These are phyloP conservation scores for Pseudomyrmex gracilis DNA, from an alignment of 1,140 invertebrate species.

Conservation along the genomic window DNA sequence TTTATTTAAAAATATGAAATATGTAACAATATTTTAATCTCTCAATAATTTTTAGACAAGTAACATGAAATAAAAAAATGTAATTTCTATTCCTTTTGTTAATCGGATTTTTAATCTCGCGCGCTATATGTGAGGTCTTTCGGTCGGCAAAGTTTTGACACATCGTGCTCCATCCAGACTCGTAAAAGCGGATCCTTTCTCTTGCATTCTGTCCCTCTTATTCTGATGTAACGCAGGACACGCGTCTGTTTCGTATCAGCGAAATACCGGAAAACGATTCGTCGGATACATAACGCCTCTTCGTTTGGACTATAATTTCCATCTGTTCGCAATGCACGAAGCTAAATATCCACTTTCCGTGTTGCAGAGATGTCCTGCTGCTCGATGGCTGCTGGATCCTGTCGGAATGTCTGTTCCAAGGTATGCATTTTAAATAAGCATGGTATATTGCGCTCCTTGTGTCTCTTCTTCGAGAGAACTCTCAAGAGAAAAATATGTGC, in stretches of 20 bases:
- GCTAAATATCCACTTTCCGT: slow-evolving; percentile 53
- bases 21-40: background rate
- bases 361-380: slow-evolving; percentile 82
- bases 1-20: background rate
- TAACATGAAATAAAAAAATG: background rate
- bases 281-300: slow-evolving; percentile 10
- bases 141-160: slow-evolving; percentile 63
- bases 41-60: background rate
- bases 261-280: slow-evolving; percentile 55
- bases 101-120: background rate
- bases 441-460: background rate
- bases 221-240: slow-evolving; percentile 70
- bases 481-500: background rate
- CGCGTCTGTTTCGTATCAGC: slow-evolving; percentile 70
- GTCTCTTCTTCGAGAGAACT: background rate
- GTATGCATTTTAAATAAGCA: slow-evolving; percentile 63
- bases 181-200: slow-evolving; percentile 48
- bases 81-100: background rate
- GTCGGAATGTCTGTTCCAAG: slow-evolving; percentile 80
- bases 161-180: slow-evolving; percentile 45
- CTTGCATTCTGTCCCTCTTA: background rate
- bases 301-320: slow-evolving; percentile 33
- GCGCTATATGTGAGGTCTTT: slow-evolving; percentile 54
- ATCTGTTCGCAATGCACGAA: slow-evolving; percentile 44
- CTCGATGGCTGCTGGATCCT: slow-evolving; percentile 75